Base-by-base conservation (phyloP, 2,113 vertebrate species). In the Meriones unguiculatus region DNA sequence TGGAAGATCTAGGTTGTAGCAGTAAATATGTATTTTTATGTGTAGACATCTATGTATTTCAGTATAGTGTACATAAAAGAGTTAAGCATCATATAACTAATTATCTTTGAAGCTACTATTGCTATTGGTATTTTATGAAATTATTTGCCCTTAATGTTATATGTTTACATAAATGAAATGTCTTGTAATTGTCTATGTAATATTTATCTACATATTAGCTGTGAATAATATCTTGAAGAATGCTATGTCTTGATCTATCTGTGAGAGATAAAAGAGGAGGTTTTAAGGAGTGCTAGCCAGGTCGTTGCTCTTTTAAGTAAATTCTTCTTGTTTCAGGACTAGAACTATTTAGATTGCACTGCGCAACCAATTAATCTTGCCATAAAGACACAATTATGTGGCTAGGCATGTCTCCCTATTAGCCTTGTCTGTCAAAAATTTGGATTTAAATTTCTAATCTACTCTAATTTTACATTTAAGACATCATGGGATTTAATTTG, bases 381-480 rank as follows among this genome's bases (percentile, higher is more conserved):
- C 25, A 73, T 82, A 54, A 96, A 84, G 32, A 87, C n/a, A 76
- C 0, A 94, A 57, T 90, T 84, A 80, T 87, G 24, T 75, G 28
- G 2, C 35, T 94, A 35, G 8, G 9, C 57, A 52, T 92, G 8
- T 54, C 15, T 78, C 0, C 14, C 0, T 30, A 62, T 84, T 95
- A 89, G 10, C 7, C 50, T 67, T 90, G 8, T 54, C 25, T 78
- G 15, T 75, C 89, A 77, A 88, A 95, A 86, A 4, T 62, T 90
- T 88, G 89, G n/a, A 62, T 32, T 22, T 94, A 46, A 84, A 87
- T 90, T 95, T 12, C 59, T 52, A 90, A 90, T 87, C 28, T 52
- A 28, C 22, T 46, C 81, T 30, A 73, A 78, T n/a, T 22, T 91
- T 95, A 59, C 82, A 18, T 94, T 91, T 87, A 95, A 91, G 30